These are phyloP conservation scores for Tetropium fuscum DNA, from an alignment of 2,888 invertebrate genomes.

Conservation along the genomic window DNA sequence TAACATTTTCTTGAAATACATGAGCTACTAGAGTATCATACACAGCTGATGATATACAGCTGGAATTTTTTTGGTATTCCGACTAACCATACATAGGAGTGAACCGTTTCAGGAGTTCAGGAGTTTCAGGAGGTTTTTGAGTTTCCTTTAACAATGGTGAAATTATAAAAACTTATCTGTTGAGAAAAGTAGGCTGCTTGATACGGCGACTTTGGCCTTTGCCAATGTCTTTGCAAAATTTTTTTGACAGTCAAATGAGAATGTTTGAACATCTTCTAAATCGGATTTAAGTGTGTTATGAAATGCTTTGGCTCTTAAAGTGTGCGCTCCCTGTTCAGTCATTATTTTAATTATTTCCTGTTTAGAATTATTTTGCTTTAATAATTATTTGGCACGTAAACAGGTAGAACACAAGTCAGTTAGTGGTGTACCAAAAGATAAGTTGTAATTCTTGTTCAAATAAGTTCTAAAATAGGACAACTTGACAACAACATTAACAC, in stretches of 20 bases:
- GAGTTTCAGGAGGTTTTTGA: slow-evolving; percentile 1
- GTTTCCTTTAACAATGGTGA: slow-evolving; percentile 1
- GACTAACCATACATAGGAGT: slow-evolving; percentile 2
- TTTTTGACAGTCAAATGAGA: too few relatives aligned
- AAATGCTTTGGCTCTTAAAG: slow-evolving; percentile 2
- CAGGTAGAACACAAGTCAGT: neutral
- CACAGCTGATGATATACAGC: neutral
- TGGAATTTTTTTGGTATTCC: neutral
- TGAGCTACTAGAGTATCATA: neutral
- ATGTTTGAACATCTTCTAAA: neutral
- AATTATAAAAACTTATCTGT: neutral
- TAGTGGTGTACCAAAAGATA: slow-evolving; percentile 4
- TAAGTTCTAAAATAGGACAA: too few relatives aligned
- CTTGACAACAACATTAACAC: too few relatives aligned
- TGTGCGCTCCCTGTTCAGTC: neutral
- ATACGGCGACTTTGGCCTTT: neutral
- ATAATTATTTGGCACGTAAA: neutral
- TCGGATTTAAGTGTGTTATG: neutral
- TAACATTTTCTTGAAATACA: neutral
- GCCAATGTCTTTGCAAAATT: too few relatives aligned
- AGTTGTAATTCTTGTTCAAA: slow-evolving; percentile 1
- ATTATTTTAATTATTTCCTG: slow-evolving; percentile 2
- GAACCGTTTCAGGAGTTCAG: neutral
- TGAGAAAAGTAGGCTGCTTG: neutral
- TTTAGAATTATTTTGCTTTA: neutral